Conservation (phyloP, 1,140 invertebrate species). For the Pseudobourletiella spinata region DNA sequence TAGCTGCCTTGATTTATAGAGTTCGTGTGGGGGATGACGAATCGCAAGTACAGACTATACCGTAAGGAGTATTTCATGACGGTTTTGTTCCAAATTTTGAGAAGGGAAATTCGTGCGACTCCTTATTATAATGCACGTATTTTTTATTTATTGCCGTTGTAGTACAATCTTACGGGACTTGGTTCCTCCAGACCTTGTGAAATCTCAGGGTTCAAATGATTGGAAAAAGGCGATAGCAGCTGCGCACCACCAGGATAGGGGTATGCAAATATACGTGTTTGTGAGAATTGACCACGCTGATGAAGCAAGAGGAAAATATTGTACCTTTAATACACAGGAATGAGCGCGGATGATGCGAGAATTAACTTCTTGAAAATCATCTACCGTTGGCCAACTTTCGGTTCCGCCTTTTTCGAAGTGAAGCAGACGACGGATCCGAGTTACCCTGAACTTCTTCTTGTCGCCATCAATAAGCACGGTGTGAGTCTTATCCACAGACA, state of each 20-base stretch:
- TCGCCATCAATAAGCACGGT: constrained; percentile 98
- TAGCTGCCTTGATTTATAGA: constrained; percentile 90
- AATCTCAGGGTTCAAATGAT: constrained; percentile 82
- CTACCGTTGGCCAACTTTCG: constrained; percentile 97
- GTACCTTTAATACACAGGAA: constrained; percentile 49
- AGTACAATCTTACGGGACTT: constrained; percentile 90
- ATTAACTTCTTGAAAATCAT: constrained; percentile 96
- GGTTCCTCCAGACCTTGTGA: constrained; percentile 85
- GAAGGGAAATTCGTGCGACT: too few relatives aligned
- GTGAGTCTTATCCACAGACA: constrained; percentile 96
- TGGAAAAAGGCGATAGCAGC: constrained; percentile 92
- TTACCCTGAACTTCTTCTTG: constrained; percentile 90
- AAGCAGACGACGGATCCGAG: constrained; percentile 61
- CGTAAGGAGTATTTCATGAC: too few relatives aligned
- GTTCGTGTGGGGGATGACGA: constrained; percentile 94
- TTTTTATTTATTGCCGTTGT: too few relatives aligned
- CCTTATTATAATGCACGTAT: too few relatives aligned
- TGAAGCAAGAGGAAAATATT: constrained; percentile 14
- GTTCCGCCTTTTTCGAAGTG: constrained; percentile 99
- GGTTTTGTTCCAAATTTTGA: background rate
- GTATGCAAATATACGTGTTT: constrained; percentile 41
- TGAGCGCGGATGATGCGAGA: constrained; percentile 93
- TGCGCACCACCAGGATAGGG: constrained; percentile 85
- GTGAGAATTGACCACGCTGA: background rate
- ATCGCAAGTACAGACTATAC: constrained; percentile 82